Base-by-base conservation (phyloP, 1,140 invertebrate species). In the Drosophila saltans region DNA sequence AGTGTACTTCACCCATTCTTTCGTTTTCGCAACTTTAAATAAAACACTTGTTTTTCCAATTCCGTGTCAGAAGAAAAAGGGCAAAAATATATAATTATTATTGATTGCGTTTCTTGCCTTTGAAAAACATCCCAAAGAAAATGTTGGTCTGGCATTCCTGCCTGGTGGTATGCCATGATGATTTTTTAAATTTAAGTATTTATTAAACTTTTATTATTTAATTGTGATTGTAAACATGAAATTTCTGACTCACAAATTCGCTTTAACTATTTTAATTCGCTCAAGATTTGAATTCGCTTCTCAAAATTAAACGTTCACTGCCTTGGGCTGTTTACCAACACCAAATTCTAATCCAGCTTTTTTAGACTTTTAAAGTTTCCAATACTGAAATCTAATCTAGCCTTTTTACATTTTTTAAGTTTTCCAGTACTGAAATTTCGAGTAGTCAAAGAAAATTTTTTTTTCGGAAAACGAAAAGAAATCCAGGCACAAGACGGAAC, bases 101-200 rank as follows among this genome's bases (percentile, higher is more conserved):
- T 3, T 52, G 21, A 26, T 7, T n/a, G 2, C 6, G 10, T 0
- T 21, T 80, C 67, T 86, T 94, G 96, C 96, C 95, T 95, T 93
- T 95, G 95, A 90, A 97, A 97, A 9, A 97, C 95, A 81, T 96
- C 95, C 95, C 95, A 97, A 9, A 97, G 92, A 90, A 97, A 97
- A 78, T 97, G 95, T 63, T 95, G 93, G 83, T 94, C 95, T 0
- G 96, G 96, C 94, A 96, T 95, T 48, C 94, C 94, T 40, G 94
- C 94, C 70, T 93, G 92, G 11, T 90, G 66, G 33, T 79, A 79
- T 16, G 84, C 39, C 85, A 89, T 89, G 0, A 6, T 26, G 8
- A 33, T 68, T 70, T 98, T 43, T n/a, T 39, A 5, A 9, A 10
- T 5, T 64, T 55, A 30, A 4, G 21, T 7, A 5, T 9, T 40